Base-by-base conservation (phyloP, 2,113 vertebrate species). In the Gnathonemus echidnorhynchus region DNA sequence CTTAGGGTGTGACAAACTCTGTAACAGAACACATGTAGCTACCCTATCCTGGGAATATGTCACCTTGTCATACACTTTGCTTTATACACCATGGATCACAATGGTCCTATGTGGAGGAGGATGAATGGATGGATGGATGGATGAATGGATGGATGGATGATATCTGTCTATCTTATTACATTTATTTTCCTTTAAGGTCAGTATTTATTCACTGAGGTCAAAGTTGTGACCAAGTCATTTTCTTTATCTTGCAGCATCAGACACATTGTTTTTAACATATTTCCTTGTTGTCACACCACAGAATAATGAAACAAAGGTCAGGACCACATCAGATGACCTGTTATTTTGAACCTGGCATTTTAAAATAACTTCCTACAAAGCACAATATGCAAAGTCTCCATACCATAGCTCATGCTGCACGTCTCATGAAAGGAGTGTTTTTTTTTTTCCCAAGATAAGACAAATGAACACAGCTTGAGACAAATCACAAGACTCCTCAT, bases 401-500 rank as follows among this genome's bases (percentile, higher is more conserved):
- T 46, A 48, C 21, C 83, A 85, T 45, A 13, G 39, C 42, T 49
- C 24, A 85, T 3, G 39, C 45, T 48, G 83, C 46, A 24, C 35
- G 45, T 46, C 42, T 85, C 45, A 85, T 48, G 83, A 85, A 85
- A 85, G 45, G 83, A 85, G 17, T 48, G 39, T 11, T 85, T 85
- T 85, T 83, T 80, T 80, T 85, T 48, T 27, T 0, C 42, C 45
- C 24, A 24, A 85, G 83, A 85, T 85, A 85, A 48, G 83, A 85
- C 83, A 85, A 85, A 85, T 85, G 83, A 85, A 85, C 83, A 85
- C 83, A 85, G 83, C 83, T 85, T 85, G 83, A 85, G 83, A 85
- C 83, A 85, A 85, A 85, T 85, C 83, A 85, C 83, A 85, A 85
- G 83, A 85, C 42, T 85, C 83, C 42, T 85, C 83, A 85, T 48